Evolutionary conservation across 2,888 invertebrate species (phyloP), one percentile per base, ranked within the genome.

Genomic region (Mesodorylaimus sp.): DNA sequence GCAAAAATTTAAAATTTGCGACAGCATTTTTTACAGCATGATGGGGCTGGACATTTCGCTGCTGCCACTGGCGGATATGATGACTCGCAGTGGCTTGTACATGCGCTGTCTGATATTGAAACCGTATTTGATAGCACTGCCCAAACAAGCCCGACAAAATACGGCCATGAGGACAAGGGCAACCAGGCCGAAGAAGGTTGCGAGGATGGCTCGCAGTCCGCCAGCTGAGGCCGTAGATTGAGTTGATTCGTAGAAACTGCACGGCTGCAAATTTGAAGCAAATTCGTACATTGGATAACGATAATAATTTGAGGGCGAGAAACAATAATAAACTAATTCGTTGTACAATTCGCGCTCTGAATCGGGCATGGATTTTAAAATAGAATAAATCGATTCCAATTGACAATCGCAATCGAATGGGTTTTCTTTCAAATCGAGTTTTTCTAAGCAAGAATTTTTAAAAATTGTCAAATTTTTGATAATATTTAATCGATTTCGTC

Each of bases 381-480:
- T 32, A 32, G 7, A 7, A 16, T 19, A 19, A 13, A 39, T 19
- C 21, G 10, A 7, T 39, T 39, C 13, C 16, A 39, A 16, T 39
- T 39, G 10, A 21, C 41, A 39, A 39, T 39, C 41, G 41, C 41
- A 39, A 39, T 7, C 21, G 41, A 39, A 39, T 21, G 41, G 41
- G 21, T 39, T 39, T 10, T 7, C 21, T 21, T 13, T 19, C 21
- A 39, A 7, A 21, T 39, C 41, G 16, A 39, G 7, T 5, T 16
- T 7, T 16, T 39, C 21, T 7, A 39, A 21, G 41, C 41, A 39
- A 13, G 41, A 21, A 39, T 39, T 39, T 21, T 7, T 21, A 5
- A 39, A 39, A 7, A 39, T 7, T 21, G 41, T 19, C 16, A 39
- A 39, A 21, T 39, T 39, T 13, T 39, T 39, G 41, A 39, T 16